Conservation (phyloP, 2,113 vertebrate species). For the Corythaixoides concolor region DNA sequence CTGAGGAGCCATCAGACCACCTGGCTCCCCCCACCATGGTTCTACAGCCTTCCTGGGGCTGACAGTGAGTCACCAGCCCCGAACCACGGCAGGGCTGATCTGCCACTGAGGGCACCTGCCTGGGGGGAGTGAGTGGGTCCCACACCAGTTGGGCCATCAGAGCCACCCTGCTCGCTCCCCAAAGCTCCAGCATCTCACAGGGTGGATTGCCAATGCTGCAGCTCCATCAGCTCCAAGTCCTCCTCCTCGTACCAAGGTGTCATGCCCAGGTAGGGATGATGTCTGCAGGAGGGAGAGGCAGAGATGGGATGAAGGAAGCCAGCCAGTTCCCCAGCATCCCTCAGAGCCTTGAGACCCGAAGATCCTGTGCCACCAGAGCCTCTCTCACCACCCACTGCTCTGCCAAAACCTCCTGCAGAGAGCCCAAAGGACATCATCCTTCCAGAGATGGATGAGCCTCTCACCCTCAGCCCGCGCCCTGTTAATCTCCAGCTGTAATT, state of each 20-base stretch:
- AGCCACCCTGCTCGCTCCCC: neutral
- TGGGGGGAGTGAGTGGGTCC: neutral
- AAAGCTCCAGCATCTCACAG: fast-evolving
- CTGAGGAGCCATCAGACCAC: neutral
- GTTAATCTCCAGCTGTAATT: neutral
- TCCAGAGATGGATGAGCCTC: neutral
- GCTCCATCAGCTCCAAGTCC: neutral
- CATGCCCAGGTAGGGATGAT: neutral
- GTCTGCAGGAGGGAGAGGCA: neutral
- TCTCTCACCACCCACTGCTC: neutral
- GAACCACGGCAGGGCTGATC: neutral
- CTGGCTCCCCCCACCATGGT: fast-evolving
- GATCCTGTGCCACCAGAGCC: neutral
- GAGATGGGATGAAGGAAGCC: neutral
- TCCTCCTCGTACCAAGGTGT: neutral
- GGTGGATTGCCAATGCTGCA: fast-evolving
- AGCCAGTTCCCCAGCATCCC: neutral
- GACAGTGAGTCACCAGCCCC: neutral
- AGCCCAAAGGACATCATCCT: neutral
- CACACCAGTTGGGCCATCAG: neutral
- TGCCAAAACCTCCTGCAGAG: neutral
- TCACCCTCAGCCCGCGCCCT: neutral
- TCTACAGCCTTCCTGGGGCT: neutral
- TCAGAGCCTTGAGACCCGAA: neutral
- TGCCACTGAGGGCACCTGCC: fast-evolving